phyloP scores from a whole-genome alignment of 2,888 invertebrate genomes.

The Diaprepes abbreviatus region DNA sequence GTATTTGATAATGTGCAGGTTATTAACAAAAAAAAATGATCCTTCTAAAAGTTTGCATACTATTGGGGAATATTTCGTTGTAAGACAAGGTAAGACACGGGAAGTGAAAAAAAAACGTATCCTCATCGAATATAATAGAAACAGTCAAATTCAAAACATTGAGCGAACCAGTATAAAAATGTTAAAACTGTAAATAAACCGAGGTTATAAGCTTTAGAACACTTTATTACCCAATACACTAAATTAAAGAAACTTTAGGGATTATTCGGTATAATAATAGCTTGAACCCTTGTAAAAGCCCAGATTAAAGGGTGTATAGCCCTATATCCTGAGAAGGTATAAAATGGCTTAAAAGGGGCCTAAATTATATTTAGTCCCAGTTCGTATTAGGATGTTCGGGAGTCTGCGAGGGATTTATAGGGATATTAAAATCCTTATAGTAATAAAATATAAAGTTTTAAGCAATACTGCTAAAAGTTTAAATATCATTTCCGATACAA shows the following conservation, averaged over 20 bases:
- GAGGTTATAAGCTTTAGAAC: not conserved
- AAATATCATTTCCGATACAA: too few relatives aligned
- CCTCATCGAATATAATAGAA: too few relatives aligned
- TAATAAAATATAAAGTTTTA: not conserved
- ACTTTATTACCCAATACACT: conserved; percentile 7
- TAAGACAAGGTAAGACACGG: too few relatives aligned
- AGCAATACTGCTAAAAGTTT: too few relatives aligned
- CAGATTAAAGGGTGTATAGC: conserved; percentile 31
- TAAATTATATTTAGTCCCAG: conserved; percentile 25
- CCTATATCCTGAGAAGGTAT: conserved; percentile 20
- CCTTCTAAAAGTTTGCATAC: too few relatives aligned
- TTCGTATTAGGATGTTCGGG: conserved; percentile 12
- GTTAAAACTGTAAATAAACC: not conserved
- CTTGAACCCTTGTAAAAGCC: conserved; percentile 31
- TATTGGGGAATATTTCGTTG: too few relatives aligned
- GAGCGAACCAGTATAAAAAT: too few relatives aligned
- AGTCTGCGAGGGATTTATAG: conserved; percentile 2
- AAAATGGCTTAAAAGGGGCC: conserved; percentile 32
- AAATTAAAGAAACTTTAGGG: conserved; percentile 34
- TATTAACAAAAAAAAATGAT: too few relatives aligned
- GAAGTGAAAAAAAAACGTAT: too few relatives aligned
- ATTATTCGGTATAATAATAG: conserved; percentile 31
- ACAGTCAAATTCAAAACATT: too few relatives aligned
- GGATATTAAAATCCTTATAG: conserved; percentile 14
- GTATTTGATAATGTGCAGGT: too few relatives aligned